Base-by-base conservation (phyloP, 2,888 invertebrate genomes). In the Disparrhopalites patrizii region DNA sequence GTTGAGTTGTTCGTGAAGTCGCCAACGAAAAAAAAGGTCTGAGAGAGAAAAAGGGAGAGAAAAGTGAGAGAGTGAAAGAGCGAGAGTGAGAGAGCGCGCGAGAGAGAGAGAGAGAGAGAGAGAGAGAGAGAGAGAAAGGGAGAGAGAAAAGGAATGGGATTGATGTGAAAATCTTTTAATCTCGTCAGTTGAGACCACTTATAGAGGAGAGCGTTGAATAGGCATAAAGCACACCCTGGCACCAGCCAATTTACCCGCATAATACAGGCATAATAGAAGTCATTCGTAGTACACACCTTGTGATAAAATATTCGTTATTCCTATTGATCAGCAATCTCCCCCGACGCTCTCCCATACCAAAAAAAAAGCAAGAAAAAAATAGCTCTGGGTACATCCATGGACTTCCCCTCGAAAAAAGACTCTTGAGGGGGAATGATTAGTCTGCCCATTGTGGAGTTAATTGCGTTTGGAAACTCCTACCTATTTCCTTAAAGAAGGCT, bases 111-210 rank as follows among this genome's bases (percentile, higher is more conserved):
- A n/a, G n/a, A n/a, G n/a, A n/a, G n/a, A n/a, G n/a, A n/a, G n/a
- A 52, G 30, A 10, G 52, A 28, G 36, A 56, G 30, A 2, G 54
- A 30, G 38, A 56, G 33, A 10, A 28, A 23, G 58, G 15, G 58
- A 33, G 56, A 56, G 18, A 30, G 55, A 55, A 40, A 38, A 33
- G 56, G 66, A 43, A 51, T 67, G 70, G 38, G 47, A 63, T 55
- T 54, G 69, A 70, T 72, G 70, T 70, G 72, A 73, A 73, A 73
- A 73, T 73, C 70, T 70, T 73, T 73, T 72, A 73, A 73, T 73
- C 72, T 72, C 58, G 60, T 62, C 72, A 73, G 73, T 73, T 72
- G 70, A 70, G 69, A 68, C 68, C 70, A 72, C 70, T 73, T 66
- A 54, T 33, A 51, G 38, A 60, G 66, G 50, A 68, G 62, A 68